Percentiles rank a stretch among this genome's conserved stretches.
Evolutionary conservation across 2,888 invertebrate species (phyloP).

Genomic region (Periphyllus acericola): DNA sequence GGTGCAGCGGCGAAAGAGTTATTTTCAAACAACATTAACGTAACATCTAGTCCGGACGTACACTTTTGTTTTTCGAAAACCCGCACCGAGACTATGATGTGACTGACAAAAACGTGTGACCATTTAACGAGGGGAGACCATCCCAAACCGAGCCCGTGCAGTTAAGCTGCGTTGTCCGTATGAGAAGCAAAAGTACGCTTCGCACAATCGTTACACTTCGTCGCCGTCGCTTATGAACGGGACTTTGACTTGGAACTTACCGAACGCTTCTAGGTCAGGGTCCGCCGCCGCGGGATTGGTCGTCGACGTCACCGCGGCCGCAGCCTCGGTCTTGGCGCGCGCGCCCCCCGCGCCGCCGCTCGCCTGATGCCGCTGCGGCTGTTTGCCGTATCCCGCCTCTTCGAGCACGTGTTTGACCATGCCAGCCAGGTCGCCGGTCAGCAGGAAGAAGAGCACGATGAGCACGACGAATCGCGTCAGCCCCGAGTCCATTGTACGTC

Average conservation of each 20-base stretch:
- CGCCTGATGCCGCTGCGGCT: conserved; percentile 63
- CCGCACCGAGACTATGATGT: too few species aligned
- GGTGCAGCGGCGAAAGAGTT: too few species aligned
- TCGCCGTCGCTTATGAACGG: too few species aligned
- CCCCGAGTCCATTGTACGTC: conserved; percentile 65
- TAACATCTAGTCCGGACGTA: too few species aligned
- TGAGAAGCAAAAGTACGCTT: too few species aligned
- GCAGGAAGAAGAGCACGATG: conserved; percentile 70
- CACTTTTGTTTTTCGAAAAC: too few species aligned
- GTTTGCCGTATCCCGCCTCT: conserved; percentile 66
- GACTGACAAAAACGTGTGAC: too few species aligned
- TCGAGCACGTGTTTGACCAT: conserved; percentile 69
- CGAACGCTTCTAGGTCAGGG: conserved; percentile 15
- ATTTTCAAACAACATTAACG: too few species aligned
- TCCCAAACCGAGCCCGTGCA: too few species aligned
- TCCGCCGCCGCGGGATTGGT: conserved; percentile 65
- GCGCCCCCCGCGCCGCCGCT: conserved; percentile 65
- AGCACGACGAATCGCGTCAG: conserved; percentile 70
- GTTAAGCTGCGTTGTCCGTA: too few species aligned
- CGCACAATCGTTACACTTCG: too few species aligned
- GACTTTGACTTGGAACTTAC: conserved; percentile 11
- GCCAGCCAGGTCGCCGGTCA: conserved; percentile 71
- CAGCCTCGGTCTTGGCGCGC: not conserved
- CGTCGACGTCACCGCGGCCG: conserved; percentile 64
- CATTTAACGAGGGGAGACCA: too few species aligned